Conservation (phyloP, 2,888 invertebrate species). For the Adelognathus sp. region DNA sequence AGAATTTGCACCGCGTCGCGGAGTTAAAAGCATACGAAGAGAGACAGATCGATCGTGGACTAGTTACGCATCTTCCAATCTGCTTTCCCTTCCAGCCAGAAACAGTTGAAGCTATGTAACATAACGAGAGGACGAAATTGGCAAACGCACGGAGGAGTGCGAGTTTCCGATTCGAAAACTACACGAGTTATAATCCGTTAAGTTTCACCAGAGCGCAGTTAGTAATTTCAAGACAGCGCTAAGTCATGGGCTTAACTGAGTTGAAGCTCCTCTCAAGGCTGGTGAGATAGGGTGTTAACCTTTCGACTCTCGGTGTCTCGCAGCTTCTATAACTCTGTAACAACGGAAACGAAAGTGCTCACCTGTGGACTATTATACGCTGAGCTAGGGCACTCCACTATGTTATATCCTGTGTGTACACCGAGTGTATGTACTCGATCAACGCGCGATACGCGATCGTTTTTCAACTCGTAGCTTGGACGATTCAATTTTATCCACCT, state of each 20-base stretch:
- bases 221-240: not conserved
- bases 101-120: not conserved
- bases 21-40: not conserved
- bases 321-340: not conserved
- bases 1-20: slow-evolving; percentile 23
- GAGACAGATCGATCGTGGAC: slow-evolving; percentile 23
- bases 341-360: slow-evolving; percentile 5
- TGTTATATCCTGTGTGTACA: not conserved
- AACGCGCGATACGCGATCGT: slow-evolving; percentile 35
- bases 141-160: not conserved
- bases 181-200: not conserved
- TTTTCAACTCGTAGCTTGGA: slow-evolving; percentile 13
- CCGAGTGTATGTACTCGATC: slow-evolving; percentile 10
- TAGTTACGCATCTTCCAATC: slow-evolving; percentile 55
- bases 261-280: slow-evolving; percentile 70
- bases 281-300: slow-evolving; percentile 75
- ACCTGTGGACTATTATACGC: slow-evolving; percentile 29
- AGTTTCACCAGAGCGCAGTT: not conserved
- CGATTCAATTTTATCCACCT: slow-evolving; percentile 31
- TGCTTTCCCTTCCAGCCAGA: slow-evolving; percentile 52
- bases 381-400: not conserved
- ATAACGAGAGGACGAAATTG: not conserved
- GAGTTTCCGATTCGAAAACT: not conserved
- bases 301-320: slow-evolving; percentile 61
- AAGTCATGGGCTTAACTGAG: slow-evolving; percentile 71